Base-by-base conservation (phyloP, 2,797 vertebrate species). In the Gephyroberyx darwinii region DNA sequence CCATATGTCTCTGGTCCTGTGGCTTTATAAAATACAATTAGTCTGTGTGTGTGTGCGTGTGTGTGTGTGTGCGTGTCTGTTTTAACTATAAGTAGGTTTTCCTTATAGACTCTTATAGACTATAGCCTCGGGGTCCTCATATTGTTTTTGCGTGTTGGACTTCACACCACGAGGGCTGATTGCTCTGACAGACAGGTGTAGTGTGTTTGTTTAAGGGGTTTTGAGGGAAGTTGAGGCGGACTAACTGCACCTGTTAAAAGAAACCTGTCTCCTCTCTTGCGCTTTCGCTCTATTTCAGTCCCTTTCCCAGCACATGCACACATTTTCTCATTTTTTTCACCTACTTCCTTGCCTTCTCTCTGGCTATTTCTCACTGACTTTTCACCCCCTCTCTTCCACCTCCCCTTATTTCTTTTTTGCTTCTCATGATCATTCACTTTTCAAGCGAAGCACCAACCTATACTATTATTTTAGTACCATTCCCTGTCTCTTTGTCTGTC, bases 161-260 rank as follows among this genome's bases (percentile, higher is more conserved):
- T 84, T 88, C 77, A 85, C 79, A 82, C 53, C 59, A 71, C 20
- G 77, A 48, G 17, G 61, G 16, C 79, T 84, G 84, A 90, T 86
- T 82, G 71, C 83, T 88, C 73, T 80, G 82, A 91, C 91, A 91
- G 91, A 81, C 88, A 80, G 82, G 84, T 62, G 19, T 53, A 62
- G 35, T 55, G n/a, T 78, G 81, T 90, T 86, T 90, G 75, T 85
- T 75, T 84, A 83, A 85, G 72, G 20, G 60, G 75, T 84, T 90
- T 80, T 84, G 75, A 10, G 71, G 79, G 81, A 80, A 77, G 76
- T 86, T 81, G 74, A 82, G 57, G 64, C 74, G 66, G 67, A 79
- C 75, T 65, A 63, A 80, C 54, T 72, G 78, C 87, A 92, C 90
- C 90, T 93, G 89, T 86, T 67, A 75, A 81, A 86, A 86, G 79